phyloP scores from a whole-genome alignment of 2,888 invertebrate species.

The Drosophila birchii region DNA sequence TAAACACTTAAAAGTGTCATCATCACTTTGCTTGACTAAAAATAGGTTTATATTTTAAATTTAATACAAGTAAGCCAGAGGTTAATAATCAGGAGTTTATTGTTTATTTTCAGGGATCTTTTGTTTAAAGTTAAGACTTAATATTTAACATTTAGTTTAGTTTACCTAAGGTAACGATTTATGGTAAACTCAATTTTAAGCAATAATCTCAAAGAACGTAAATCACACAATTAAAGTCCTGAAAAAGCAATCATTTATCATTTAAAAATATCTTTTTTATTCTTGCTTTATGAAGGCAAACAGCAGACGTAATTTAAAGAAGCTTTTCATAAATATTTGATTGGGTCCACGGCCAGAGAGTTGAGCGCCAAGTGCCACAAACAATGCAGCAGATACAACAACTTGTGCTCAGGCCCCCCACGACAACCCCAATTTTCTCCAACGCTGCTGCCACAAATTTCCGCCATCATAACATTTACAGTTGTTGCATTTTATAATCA shows the following conservation, averaged over 20 bases:
- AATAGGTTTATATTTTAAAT: not conserved
- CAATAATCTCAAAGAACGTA: not conserved
- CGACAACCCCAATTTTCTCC: not conserved
- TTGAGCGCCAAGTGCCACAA: conserved; percentile 19
- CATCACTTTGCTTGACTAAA: no score
- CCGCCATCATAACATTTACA: conserved; percentile 72
- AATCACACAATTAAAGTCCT: not conserved
- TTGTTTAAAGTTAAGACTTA: not conserved
- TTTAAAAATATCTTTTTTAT: not conserved
- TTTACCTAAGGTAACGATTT: not conserved
- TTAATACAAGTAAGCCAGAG: not conserved
- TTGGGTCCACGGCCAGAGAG: conserved; percentile 11
- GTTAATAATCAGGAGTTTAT: not conserved
- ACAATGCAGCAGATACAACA: conserved; percentile 35
- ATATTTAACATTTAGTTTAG: not conserved
- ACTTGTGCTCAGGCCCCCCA: not conserved
- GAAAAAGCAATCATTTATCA: not conserved
- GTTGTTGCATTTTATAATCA: conserved; percentile 78
- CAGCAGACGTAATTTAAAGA: conserved; percentile 24
- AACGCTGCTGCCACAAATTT: conserved; percentile 54
- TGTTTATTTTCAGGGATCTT: not conserved
- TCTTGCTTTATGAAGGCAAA: not conserved
- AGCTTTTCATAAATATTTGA: conserved; percentile 38
- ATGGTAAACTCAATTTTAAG: not conserved
- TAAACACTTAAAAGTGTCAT: not conserved